These are phyloP conservation scores for Trichogramma pretiosum DNA, from an alignment of 1,140 invertebrate genomes.

Conservation along the genomic window DNA sequence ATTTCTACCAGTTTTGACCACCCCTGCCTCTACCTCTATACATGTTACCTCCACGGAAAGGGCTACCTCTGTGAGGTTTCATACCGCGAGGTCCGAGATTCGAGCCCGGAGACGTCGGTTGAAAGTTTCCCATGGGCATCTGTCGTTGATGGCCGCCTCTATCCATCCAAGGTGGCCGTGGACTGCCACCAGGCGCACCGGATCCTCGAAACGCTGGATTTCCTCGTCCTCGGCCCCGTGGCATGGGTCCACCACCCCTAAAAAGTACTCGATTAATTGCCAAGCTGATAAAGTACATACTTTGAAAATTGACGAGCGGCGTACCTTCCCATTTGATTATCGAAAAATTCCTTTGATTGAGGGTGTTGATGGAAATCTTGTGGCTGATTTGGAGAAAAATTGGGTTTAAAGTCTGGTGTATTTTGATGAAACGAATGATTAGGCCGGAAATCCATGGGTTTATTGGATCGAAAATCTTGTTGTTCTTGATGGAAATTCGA, in stretches of 20 bases:
- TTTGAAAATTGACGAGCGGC: too few species aligned
- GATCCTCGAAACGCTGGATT: constrained; percentile 24
- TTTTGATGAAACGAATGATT: constrained; percentile 31
- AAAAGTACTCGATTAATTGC: constrained; percentile 22
- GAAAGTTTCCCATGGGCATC: constrained; percentile 19
- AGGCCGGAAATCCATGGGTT: constrained; percentile 27
- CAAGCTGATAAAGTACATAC: too few species aligned
- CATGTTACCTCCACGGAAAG: constrained; percentile 32
- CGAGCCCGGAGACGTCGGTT: constrained; percentile 8
- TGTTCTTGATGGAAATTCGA: constrained; percentile 30
- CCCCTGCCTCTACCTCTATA: constrained; percentile 34
- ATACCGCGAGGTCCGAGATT: constrained; percentile 28
- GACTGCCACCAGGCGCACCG: constrained; percentile 20
- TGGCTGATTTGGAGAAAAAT: constrained; percentile 24
- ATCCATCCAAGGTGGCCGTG: constrained; percentile 37
- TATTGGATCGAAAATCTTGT: constrained; percentile 27
- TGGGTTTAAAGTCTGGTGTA: constrained; percentile 21
- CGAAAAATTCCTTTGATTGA: constrained; percentile 28
- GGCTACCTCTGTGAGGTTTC: constrained; percentile 33
- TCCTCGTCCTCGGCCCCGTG: neutral
- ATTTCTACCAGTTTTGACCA: constrained; percentile 27
- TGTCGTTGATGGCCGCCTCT: constrained; percentile 27
- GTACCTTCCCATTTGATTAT: constrained; percentile 25
- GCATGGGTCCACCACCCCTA: constrained; percentile 6
- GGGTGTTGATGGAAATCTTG: constrained; percentile 26